Percentiles rank a stretch among this genome's conserved stretches.
These are phyloP conservation scores for Schrankia costaestrigalis DNA, from an alignment of 2,888 invertebrate species.

Conservation along the genomic window DNA sequence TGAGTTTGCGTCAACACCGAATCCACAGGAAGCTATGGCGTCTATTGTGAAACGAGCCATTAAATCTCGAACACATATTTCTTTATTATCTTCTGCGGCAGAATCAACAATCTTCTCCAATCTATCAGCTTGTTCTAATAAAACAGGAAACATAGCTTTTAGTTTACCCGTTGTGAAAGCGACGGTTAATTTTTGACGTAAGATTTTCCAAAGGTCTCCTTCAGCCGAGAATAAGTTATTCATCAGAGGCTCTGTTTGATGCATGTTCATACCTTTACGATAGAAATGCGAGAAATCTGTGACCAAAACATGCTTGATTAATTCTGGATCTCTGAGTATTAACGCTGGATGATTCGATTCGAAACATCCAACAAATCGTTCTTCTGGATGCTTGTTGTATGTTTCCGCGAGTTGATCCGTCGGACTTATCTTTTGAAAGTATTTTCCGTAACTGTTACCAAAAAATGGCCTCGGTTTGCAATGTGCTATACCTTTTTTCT, in stretches of 20 bases:
- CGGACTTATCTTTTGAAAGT: constrained; percentile 19
- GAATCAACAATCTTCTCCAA: constrained; percentile 16
- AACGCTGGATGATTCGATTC: constrained; percentile 26
- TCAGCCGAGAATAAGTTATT: constrained; percentile 39
- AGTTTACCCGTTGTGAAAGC: constrained; percentile 39
- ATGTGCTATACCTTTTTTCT: constrained; percentile 23
- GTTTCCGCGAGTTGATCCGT: constrained; percentile 24
- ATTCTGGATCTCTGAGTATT: constrained; percentile 34
- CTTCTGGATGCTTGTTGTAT: constrained; percentile 30
- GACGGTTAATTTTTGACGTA: constrained; percentile 41
- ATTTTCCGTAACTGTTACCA: constrained; percentile 18
- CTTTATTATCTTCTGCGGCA: constrained; percentile 4
- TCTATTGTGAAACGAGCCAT: constrained; percentile 47
- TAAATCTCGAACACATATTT: constrained; percentile 36
- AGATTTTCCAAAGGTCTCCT: constrained; percentile 43
- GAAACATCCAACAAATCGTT: constrained; percentile 37
- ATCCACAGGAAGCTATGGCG: constrained; percentile 43
- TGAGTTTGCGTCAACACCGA: constrained; percentile 39
- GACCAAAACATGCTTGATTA: constrained; percentile 32
- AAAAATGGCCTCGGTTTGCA: constrained; percentile 30
- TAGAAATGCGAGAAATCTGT: constrained; percentile 39
- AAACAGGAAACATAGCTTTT: constrained; percentile 44
- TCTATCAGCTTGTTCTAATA: constrained; percentile 34
- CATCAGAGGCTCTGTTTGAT: constrained; percentile 32
- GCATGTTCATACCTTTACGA: constrained; percentile 30